Evolutionary conservation across 37 sponge, comb jelly and placozoan genomes (phyloP), one percentile per base, ranked within the genome.

Genomic region (Halichondria panicea): DNA sequence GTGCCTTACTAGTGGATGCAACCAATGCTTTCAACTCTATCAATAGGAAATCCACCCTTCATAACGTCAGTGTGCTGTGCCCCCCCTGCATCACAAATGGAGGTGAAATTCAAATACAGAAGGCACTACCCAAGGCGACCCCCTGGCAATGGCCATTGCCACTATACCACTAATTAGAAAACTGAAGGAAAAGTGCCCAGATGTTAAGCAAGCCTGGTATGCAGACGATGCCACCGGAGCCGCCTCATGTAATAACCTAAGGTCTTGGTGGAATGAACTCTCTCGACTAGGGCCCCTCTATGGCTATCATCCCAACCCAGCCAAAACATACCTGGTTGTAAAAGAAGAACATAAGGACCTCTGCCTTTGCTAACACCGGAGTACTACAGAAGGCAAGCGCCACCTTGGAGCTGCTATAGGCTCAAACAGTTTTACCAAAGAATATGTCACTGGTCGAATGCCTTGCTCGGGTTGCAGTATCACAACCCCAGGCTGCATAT

Each of bases 181-280:
- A 2, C 53, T 75, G 4, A 25, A 42, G 2, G 25, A 6, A 0
- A 2, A 7, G 12, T 21, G 5, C 30, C 21, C 66, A 7, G 63
- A 75, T 43, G 50, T 73, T 5, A 87, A 58, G 6, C 81, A 87
- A 43, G 68, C 56, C 13, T 86, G 87, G 80, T 79, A 74, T 74
- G 81, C 87, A 21, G 87, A 86, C 57, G 87, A 80, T 67, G 80
- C 81, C 6, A 53, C 80, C 0, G 70, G 67, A n/a, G 87, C 59
- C 24, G 75, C 62, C 27, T 33, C 50, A 4, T 60, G 82, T 36
- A 18, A 25, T 15, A 48, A 86, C 28, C 68, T 86, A 28, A 72
- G 61, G 15, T 25, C 39, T 6, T 83, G 42, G 45, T 77, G 85
- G 78, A 63, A 76, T 43, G 57, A 54, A 18, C 63, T 84, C 18